Percentiles rank a stretch among this genome's conserved stretches.
These are phyloP conservation scores for Eupeodes luniger DNA, from an alignment of 2,888 invertebrate genomes.

Conservation along the genomic window DNA sequence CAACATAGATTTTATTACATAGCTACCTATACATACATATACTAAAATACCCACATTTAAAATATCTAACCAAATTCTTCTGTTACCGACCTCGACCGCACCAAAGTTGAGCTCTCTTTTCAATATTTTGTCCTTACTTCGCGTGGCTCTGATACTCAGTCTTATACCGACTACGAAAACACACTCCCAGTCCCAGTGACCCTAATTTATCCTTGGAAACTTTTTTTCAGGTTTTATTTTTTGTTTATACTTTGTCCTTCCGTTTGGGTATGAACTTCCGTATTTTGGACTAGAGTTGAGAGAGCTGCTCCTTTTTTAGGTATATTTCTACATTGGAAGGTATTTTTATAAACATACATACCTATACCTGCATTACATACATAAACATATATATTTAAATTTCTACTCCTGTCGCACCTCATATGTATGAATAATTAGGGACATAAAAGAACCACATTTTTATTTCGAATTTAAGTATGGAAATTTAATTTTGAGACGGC, in stretches of 20 bases:
- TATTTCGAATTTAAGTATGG: no score
- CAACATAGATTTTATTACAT: neutral
- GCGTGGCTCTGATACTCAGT: conserved; percentile 65
- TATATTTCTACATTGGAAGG: neutral
- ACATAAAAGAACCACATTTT: no score
- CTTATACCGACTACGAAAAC: conserved; percentile 73
- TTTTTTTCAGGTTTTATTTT: conserved; percentile 75
- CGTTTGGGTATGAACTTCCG: conserved; percentile 77
- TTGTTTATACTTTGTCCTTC: conserved; percentile 80
- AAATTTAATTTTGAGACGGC: no score
- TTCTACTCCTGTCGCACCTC: no score
- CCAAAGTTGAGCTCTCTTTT: conserved; percentile 10
- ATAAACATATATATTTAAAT: no score
- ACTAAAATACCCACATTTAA: neutral
- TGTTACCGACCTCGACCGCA: neutral
- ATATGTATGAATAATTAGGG: no score
- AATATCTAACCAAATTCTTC: conserved; percentile 47
- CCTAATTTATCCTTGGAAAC: conserved; percentile 81
- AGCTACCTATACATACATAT: neutral
- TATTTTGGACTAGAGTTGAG: conserved; percentile 52
- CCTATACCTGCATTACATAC: no score
- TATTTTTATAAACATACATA: no score
- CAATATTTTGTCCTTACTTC: conserved; percentile 25
- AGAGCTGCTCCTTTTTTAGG: conserved; percentile 56
- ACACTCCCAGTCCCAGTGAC: conserved; percentile 81